phyloP scores from a whole-genome alignment of 2,797 vertebrate genomes.

The Babyrousa celebensis region DNA sequence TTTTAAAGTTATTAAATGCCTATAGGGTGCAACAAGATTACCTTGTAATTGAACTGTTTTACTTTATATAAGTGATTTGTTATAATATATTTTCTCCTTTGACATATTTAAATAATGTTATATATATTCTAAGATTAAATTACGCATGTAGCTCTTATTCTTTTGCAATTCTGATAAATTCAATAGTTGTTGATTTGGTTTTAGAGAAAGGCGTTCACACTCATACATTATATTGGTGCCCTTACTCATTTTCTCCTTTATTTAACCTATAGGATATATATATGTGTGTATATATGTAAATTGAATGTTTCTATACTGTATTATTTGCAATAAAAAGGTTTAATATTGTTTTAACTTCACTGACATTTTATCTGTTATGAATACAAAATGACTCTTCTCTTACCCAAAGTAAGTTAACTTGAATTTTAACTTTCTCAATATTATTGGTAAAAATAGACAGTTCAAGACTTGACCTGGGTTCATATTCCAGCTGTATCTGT shows the following conservation, averaged over 20 bases:
- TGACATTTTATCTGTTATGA: background rate
- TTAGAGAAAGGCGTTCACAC: background rate
- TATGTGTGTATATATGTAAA: background rate
- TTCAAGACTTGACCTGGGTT: background rate
- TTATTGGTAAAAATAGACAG: background rate
- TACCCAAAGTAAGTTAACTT: background rate
- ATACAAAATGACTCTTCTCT: background rate
- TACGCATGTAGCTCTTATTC: background rate
- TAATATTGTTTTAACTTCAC: background rate
- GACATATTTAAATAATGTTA: background rate
- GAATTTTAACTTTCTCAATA: background rate
- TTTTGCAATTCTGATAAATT: conserved; percentile 57
- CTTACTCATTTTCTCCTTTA: background rate
- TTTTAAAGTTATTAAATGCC: background rate
- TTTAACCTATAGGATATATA: background rate
- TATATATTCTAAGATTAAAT: background rate
- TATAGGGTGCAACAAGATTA: conserved; percentile 42
- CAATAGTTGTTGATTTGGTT: background rate
- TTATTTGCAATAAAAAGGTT: conserved; percentile 20
- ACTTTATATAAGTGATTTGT: background rate
- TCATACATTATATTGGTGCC: background rate
- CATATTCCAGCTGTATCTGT: background rate
- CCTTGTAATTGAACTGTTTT: conserved; percentile 20
- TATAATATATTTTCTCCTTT: background rate
- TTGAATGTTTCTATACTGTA: conserved; percentile 18